Evolutionary conservation across 2,888 invertebrate species (phyloP), one percentile per base, ranked within the genome.

Genomic region (Drosophila recens): DNA sequence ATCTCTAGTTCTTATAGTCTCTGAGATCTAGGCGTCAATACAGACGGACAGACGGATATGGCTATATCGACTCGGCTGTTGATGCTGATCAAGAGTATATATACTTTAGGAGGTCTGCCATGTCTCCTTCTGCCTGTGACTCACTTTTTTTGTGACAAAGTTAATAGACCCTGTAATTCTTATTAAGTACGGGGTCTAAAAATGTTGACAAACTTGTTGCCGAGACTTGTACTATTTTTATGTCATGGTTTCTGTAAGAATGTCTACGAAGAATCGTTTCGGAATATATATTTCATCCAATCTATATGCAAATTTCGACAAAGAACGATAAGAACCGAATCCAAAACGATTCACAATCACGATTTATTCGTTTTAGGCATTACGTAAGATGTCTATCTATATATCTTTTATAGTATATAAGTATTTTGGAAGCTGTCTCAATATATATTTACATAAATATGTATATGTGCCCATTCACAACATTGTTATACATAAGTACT

Each of bases 351-450:
- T 17, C 64, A 65, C 66, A 51, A 58, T 52, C 66, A 67, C 74
- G 74, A 79, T 76, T 79, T 81, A 67, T 67, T 72, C 51, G 52
- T 34, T 34, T 38, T 78, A 72, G 45, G 9, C 63, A 82, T 82
- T 82, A 80, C 82, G 82, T 85, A 82, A 82, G 67, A 57, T 52
- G 38, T 48, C 20, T 45, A n/a, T 56, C 17, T 52, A 51, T 30
- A 46, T 10, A 33, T 59, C 30, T 27, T 38, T 38, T 13, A 27
- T 23, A 11, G 23, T 13, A 30, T n/a, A 40, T 11, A 11, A 17
- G 56, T 57, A 42, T 30, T 73, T 72, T 72, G 69, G 77, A 75
- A 73, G 64, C 73, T 62, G 49, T 58, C 30, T 38, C 30, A 45
- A 33, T 42, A n/a, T 40, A n/a, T 33, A 20, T n/a, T n/a, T n/a